These are phyloP conservation scores for Gymnoscopelus braueri DNA, from an alignment of 2,797 vertebrate species.

Conservation along the genomic window DNA sequence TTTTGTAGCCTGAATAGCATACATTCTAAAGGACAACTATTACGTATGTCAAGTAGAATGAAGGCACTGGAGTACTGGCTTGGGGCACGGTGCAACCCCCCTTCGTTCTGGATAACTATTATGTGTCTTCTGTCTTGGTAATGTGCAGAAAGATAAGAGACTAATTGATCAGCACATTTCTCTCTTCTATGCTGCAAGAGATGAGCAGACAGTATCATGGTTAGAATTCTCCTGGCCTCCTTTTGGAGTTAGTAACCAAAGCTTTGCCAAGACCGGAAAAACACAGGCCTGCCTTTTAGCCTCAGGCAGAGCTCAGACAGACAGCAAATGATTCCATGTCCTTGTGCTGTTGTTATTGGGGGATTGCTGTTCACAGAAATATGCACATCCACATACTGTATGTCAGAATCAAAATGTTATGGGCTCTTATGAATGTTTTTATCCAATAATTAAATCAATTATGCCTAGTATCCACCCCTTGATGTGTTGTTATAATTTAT, in stretches of 20 bases:
- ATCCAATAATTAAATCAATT: neutral
- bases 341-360: slow-evolving; percentile 28
- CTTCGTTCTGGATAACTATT: slow-evolving; percentile 27
- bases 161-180: slow-evolving; percentile 49
- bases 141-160: slow-evolving; percentile 32
- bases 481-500: neutral
- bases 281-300: slow-evolving; percentile 61
- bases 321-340: slow-evolving; percentile 44
- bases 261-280: slow-evolving; percentile 51
- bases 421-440: neutral
- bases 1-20: slow-evolving; percentile 33
- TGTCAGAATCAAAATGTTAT: slow-evolving; percentile 17
- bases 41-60: too few relatives aligned
- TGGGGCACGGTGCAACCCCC: too few relatives aligned
- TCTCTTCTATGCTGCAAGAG: slow-evolving; percentile 28
- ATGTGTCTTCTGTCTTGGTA: slow-evolving; percentile 42
- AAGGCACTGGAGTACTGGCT: too few relatives aligned
- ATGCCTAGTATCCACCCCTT: neutral
- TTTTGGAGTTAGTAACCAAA: slow-evolving; percentile 49
- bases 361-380: slow-evolving; percentile 30
- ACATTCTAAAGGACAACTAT: slow-evolving; percentile 30
- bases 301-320: slow-evolving; percentile 52
- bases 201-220: slow-evolving; percentile 34
- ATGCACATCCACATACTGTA: neutral
- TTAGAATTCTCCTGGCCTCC: slow-evolving; percentile 60